Percentiles rank a stretch among this genome's conserved stretches.
These are phyloP conservation scores for Acrossocheilus wenchowensis DNA, from an alignment of 2,797 vertebrate species.

Conservation along the genomic window DNA sequence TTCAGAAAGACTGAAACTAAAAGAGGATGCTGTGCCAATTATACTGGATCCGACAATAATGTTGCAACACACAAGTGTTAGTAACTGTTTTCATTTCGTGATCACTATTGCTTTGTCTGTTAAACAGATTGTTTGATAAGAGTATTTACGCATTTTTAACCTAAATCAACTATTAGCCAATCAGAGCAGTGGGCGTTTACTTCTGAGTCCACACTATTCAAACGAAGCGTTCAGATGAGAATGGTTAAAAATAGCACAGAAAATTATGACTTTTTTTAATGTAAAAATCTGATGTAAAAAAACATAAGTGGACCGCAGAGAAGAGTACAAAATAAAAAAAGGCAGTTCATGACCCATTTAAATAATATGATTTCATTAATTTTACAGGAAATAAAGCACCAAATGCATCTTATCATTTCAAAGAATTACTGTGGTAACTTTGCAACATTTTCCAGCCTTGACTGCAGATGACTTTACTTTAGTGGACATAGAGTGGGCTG, in stretches of 20 bases:
- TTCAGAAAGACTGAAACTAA: no score
- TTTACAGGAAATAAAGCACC: neutral
- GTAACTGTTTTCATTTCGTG: no score
- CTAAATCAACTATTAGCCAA: no score
- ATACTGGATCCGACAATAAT: no score
- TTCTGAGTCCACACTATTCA: no score
- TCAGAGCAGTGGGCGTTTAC: no score
- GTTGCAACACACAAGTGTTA: no score
- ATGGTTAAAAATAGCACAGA: neutral
- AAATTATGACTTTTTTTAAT: neutral
- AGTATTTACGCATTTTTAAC: neutral
- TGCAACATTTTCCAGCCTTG: neutral
- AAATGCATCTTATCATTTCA: neutral
- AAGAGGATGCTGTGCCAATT: no score
- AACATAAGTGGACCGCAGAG: neutral
- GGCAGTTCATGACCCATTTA: neutral
- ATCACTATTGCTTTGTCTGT: no score
- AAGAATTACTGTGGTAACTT: neutral
- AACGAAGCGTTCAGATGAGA: neutral
- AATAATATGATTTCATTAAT: neutral
- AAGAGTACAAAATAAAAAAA: neutral
- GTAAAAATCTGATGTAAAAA: neutral
- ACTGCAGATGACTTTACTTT: neutral
- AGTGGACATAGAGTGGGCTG: constrained; percentile 18
- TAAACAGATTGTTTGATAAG: no score